Percentiles rank a stretch among this genome's conserved stretches.
phyloP scores from a whole-genome alignment of 2,888 invertebrate genomes.

The Parapristionchus giblindavisi region DNA sequence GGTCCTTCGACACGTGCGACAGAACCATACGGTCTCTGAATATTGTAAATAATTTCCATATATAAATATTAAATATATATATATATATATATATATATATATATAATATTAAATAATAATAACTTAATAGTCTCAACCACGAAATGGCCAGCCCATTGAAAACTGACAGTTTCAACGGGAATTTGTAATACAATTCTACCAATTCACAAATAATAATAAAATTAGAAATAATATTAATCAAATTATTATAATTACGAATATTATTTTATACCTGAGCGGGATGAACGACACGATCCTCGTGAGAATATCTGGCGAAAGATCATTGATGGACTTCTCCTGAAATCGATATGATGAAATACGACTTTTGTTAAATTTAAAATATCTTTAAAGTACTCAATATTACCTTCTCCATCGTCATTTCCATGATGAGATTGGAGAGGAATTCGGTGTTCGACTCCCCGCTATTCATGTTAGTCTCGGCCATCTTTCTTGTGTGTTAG shows the following conservation, averaged over 20 bases:
- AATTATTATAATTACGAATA: conserved; percentile 6
- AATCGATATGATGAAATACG: too few species aligned
- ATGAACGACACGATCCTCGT: conserved; percentile 44
- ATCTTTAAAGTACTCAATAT: neutral
- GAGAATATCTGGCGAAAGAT: conserved; percentile 41
- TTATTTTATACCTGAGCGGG: conserved; percentile 42
- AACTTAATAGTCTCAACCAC: too few species aligned
- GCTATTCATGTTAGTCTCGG: neutral
- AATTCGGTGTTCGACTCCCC: neutral
- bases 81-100: neutral
- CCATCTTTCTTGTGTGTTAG: conserved; percentile 22
- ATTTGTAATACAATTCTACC: too few species aligned
- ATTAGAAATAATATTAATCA: conserved; percentile 41
- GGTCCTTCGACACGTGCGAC: conserved; percentile 41
- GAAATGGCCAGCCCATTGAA: too few species aligned
- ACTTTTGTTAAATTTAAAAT: too few species aligned
- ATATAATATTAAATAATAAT: neutral
- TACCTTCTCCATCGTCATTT: conserved; percentile 3
- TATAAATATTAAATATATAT: neutral
- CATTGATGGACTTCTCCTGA: neutral
- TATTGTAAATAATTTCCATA: neutral
- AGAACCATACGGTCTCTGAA: conserved; percentile 30
- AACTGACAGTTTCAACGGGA: too few species aligned
- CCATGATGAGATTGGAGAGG: conserved; percentile 19
- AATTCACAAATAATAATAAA: too few species aligned